A percentile compares a stretch with the other conserved stretches of the same genome.
Evolutionary conservation across 2,797 vertebrate species (phyloP).

Genomic region (Alca torda): DNA sequence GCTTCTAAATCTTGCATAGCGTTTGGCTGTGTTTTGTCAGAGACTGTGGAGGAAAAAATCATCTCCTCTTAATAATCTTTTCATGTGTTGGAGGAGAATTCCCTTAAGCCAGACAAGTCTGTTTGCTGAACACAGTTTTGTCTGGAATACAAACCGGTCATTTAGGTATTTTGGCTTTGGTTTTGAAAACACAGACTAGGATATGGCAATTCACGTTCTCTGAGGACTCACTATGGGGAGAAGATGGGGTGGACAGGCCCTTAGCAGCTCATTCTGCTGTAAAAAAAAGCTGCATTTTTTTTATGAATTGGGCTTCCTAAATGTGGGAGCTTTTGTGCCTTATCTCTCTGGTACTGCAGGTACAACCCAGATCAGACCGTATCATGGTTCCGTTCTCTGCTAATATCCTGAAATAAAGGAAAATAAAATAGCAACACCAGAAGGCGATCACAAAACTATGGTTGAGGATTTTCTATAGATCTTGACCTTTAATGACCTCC

Average conservation of each 20-base stretch:
- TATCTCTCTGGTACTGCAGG: neutral
- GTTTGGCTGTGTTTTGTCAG: neutral
- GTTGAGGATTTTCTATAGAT: neutral
- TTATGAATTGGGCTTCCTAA: neutral
- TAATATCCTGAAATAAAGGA: neutral
- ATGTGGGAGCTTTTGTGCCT: neutral
- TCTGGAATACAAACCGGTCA: neutral
- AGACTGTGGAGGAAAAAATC: neutral
- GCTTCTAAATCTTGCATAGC: neutral
- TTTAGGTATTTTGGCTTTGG: neutral
- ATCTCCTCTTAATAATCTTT: neutral
- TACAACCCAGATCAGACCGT: neutral
- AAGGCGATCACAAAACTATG: neutral
- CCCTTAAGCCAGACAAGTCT: neutral
- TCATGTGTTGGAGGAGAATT: neutral
- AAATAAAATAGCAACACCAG: neutral
- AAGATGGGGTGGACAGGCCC: neutral
- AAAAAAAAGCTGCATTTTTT: neutral
- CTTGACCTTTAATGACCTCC: neutral
- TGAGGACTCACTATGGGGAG: neutral
- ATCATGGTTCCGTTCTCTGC: neutral
- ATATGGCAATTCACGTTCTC: neutral
- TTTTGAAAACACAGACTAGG: neutral
- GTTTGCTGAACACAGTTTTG: neutral
- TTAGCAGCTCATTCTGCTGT: neutral